These are phyloP conservation scores for Notolepis coatsorum DNA, from an alignment of 2,797 vertebrate genomes.

Conservation along the genomic window DNA sequence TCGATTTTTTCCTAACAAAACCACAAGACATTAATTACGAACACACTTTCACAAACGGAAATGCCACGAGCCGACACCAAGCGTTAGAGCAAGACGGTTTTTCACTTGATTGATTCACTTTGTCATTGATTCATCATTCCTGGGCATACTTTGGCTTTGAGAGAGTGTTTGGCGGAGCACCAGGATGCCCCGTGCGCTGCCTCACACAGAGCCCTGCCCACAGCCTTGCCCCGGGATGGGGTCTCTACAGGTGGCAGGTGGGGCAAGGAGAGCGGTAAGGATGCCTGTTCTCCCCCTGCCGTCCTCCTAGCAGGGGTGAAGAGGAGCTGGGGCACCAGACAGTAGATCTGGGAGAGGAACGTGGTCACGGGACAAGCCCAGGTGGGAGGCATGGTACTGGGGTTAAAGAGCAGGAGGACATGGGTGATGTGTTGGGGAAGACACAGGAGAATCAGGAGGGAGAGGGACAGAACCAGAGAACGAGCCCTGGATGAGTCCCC, in stretches of 20 bases:
- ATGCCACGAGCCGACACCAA: neutral
- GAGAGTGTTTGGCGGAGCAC: conserved; percentile 59
- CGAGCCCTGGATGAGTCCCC: conserved; percentile 45
- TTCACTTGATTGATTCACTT: no score
- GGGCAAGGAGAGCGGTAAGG: conserved; percentile 47
- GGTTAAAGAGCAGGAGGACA: conserved; percentile 69
- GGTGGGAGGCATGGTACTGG: conserved; percentile 55
- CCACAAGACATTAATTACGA: neutral
- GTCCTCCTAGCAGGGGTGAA: conserved; percentile 69
- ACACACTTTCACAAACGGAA: conserved; percentile 5
- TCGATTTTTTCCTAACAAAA: conserved; percentile 20
- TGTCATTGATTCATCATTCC: conserved; percentile 57
- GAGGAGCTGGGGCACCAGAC: conserved; percentile 80
- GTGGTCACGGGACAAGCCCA: conserved; percentile 57
- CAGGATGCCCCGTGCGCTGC: conserved; percentile 56
- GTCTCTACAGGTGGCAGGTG: conserved; percentile 36
- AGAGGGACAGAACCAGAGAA: conserved; percentile 75
- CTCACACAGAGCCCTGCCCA: conserved; percentile 55
- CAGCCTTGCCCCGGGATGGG: conserved; percentile 54
- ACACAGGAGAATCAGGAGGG: conserved; percentile 81
- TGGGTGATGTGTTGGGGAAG: conserved; percentile 80
- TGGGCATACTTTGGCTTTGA: conserved; percentile 68
- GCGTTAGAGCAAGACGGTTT: no score
- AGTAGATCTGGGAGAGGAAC: conserved; percentile 81
- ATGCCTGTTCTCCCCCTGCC: conserved; percentile 8